Base-by-base conservation (phyloP, 2,888 invertebrate genomes). In the Gisinianus flammeolus region DNA sequence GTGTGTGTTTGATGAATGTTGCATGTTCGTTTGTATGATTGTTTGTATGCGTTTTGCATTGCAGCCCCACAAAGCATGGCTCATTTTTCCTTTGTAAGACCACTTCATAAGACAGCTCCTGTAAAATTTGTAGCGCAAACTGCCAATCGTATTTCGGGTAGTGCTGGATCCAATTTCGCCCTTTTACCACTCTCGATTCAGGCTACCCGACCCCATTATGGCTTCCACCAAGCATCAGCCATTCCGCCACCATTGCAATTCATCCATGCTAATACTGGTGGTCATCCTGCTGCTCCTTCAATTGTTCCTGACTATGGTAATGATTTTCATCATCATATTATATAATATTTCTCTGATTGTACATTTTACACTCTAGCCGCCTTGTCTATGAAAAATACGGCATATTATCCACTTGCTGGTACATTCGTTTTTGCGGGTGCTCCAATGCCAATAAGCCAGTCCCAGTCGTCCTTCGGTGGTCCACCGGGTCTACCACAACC, bases 1-100 rank as follows among this genome's bases (percentile, higher is more conserved):
- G 35, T 22, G 69, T 69, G 33, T 70, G 70, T 28, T 35, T 35
- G 68, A 22, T 5, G 28, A 64, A 16, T 26, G 16, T 16, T 30
- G 24, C 5, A 31, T 30, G 35, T 70, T 52, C 28, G 26, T 52
- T 44, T 54, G 10, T 54, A 28, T 30, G 28, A 52, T 22, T 24
- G 22, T 31, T 69, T 66, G 10, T 58, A 28, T 74, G 52, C 44
- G 54, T 56, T n/a, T n/a, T n/a, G n/a, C 64, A 19, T 22, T 62
- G 67, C 70, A 79, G 81, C 79, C 19, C 81, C 81, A 6, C 79
- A 79, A 77, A 81, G 81, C 69, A 79, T 81, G 74, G 26, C 66
- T 22, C 33, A 66, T 44, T 73, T 33, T 73, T 33, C 74, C 30
- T 24, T 74, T 28, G 68, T 44, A 44, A 35, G 44, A 44, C 52